phyloP scores from a whole-genome alignment of 2,113 vertebrate genomes.

The Calyptomena viridis region DNA sequence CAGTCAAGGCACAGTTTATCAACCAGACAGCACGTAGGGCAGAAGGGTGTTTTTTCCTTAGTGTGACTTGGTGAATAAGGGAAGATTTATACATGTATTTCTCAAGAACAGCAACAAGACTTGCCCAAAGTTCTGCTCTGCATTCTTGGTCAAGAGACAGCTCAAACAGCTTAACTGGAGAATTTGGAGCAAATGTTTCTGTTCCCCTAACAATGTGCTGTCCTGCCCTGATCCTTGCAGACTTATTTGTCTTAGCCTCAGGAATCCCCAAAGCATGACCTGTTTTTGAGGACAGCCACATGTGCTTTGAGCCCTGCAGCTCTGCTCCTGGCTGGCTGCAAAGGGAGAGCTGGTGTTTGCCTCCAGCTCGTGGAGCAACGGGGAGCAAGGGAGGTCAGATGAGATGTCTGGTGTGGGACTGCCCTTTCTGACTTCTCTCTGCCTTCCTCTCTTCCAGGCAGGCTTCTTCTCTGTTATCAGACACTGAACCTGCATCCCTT shows the following conservation, averaged over 20 bases:
- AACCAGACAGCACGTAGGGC: not conserved
- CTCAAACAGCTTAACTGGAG: not conserved
- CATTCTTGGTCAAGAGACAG: not conserved
- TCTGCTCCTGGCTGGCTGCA: not conserved
- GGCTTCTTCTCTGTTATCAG: not conserved
- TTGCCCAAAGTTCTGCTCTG: not conserved
- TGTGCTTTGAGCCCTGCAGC: not conserved
- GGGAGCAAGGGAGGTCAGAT: not conserved
- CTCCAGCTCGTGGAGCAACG: not conserved
- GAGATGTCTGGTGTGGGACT: not conserved
- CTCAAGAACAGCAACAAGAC: not conserved
- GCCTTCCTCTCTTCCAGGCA: not conserved
- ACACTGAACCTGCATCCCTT: not conserved
- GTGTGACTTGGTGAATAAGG: not conserved
- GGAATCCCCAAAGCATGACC: conserved; percentile 12
- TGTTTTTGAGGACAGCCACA: conserved; percentile 30
- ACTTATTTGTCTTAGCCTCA: not conserved
- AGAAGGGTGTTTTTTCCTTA: not conserved
- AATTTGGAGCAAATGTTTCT: not conserved
- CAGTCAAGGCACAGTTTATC: not conserved
- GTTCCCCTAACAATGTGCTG: not conserved
- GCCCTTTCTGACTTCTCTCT: not conserved
- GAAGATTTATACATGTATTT: conserved; percentile 39
- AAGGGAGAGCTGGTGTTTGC: not conserved
- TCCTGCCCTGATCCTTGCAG: not conserved